Evolutionary conservation across 2,797 vertebrate species (phyloP), one percentile per base, ranked within the genome.

Genomic region (Remorina albescens): DNA sequence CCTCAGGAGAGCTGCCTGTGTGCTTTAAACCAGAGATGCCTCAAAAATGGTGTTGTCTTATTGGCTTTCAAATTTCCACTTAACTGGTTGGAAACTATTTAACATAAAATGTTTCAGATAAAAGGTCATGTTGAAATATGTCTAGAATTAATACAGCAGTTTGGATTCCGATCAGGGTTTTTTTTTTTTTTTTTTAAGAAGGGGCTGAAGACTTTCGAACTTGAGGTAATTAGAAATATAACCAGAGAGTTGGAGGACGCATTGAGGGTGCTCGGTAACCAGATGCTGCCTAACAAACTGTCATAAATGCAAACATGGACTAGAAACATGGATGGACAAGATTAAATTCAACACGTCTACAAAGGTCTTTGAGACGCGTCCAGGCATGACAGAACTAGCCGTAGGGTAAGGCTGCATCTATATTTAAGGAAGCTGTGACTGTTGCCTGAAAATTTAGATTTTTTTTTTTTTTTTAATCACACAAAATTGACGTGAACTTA

Each of bases 161-260:
- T 28, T 30, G 41, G 10, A 30, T 32, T 26, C 23, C 9, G 39
- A 42, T 30, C 18, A 42, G 30, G 15, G n/a, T n/a, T n/a, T n/a
- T n/a, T n/a, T n/a, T n/a, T 28, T 28, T 55, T 55, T 36, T 51
- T 44, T 44, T 44, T 44, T 10, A 46, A 32, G 51, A 57, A 25
- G 4, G 13, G 3, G 47, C 21, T 49, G 5, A 25, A 25, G 11
- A 13, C 21, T 49, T 13, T 21, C 23, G 11, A 25, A 13, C 41
- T 36, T 11, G 51, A 11, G 18, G 19, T 37, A 23, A 6, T 28
- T 18, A n/a, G 28, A 8, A 16, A 28, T 7, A 1, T 51, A 51
- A 53, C 30, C 30, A 30, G 30, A 30, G 13, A 16, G 37, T 15
- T 39, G 15, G 13, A 3, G 39, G 39, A 21, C 13, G 32, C 30